Percentiles rank a stretch among this genome's conserved stretches.
These are phyloP conservation scores for Tupaia chinensis DNA, from an alignment of 2,113 vertebrate species.

Conservation along the genomic window DNA sequence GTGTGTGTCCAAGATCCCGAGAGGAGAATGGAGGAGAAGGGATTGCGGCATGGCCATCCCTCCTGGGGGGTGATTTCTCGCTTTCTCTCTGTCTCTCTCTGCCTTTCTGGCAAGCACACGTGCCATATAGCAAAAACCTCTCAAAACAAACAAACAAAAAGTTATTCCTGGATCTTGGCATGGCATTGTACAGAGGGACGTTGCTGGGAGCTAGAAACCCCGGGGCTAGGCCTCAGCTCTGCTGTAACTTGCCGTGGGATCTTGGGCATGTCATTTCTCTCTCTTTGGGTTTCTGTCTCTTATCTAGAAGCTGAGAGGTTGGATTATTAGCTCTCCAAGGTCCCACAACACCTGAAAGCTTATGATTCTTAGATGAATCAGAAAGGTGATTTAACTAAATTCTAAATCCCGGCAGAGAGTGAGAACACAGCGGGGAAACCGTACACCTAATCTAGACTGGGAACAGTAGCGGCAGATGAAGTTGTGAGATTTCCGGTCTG, in stretches of 20 bases:
- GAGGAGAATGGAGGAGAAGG: no score
- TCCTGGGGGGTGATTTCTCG: no score
- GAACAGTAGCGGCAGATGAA: neutral
- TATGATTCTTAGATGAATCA: constrained; percentile 34
- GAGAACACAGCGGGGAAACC: neutral
- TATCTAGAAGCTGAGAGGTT: constrained; percentile 22
- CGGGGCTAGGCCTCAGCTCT: neutral
- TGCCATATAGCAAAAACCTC: no score
- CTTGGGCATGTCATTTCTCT: neutral
- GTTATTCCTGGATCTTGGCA: no score
- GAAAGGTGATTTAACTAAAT: constrained; percentile 41
- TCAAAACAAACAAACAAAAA: no score
- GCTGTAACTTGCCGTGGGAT: neutral
- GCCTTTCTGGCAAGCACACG: no score
- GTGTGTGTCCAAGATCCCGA: no score
- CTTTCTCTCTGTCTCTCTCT: no score
- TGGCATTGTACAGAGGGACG: neutral
- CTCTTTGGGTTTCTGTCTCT: constrained; percentile 34
- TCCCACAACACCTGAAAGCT: constrained; percentile 32
- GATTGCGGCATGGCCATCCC: no score
- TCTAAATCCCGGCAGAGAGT: neutral
- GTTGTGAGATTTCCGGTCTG: neutral
- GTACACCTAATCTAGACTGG: neutral
- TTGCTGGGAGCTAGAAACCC: neutral
- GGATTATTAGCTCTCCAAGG: constrained; percentile 8